Base-by-base conservation (phyloP, 2,888 invertebrate genomes). In the Meiosimyza decipiens region DNA sequence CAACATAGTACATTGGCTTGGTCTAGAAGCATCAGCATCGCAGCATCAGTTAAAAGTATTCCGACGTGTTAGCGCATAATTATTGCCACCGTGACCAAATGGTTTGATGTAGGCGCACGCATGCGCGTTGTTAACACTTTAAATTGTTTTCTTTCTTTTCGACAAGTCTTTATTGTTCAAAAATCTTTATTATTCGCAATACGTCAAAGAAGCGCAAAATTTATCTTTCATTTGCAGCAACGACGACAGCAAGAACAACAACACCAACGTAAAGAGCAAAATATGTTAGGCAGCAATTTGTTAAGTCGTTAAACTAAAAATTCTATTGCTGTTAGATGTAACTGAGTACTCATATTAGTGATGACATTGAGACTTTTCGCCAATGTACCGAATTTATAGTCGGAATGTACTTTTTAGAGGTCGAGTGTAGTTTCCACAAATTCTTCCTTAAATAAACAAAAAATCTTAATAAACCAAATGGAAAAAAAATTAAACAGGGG, bases 21-120 rank as follows among this genome's bases (percentile, higher is more conserved):
- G 50, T 22, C 16, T 15, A 11, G 51, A 6, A 13, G 15, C 40
- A 40, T 59, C 59, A 15, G 49, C 40, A 55, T 18, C 15, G 49
- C 68, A 12, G 47, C 57, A 50, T 28, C 60, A 55, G 47, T 9
- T 22, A 33, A 63, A 63, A 63, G 60, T n/a, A 22, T 18, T 47
- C 63, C 49, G 51, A 40, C 71, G 69, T 75, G 75, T 47, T 18
- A 16, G 55, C 62, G 73, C 75, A 75, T 75, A 75, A 75, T 73
- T 72, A 69, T 68, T 64, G 68, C 71, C 63, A 28, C 63, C 70
- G 70, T 70, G 70, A 70, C 71, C 65, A 75, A 75, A 66, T 64
- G 51, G 40, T 55, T 57, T 75, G 68, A 75, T 73, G 73, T 52
- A 73, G 66, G 64, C 73, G 62, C 54, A 55, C 69, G 69, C 75